Conservation (phyloP, 2,113 vertebrate genomes). For the Fulica atra region DNA sequence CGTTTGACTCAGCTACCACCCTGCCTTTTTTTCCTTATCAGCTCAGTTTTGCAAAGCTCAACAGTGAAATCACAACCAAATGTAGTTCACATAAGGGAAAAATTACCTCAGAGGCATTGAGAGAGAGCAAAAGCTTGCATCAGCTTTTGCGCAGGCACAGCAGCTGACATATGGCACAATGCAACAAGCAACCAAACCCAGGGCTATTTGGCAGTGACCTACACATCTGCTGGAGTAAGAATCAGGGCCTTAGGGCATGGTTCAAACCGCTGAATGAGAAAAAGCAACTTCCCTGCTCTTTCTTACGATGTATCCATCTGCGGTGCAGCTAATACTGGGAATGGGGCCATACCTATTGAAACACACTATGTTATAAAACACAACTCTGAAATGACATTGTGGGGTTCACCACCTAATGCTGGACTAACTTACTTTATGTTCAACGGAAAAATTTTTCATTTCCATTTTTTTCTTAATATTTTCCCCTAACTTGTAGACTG, state of each 20-base stretch:
- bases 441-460: not conserved
- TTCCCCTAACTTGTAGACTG: not conserved
- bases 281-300: not conserved
- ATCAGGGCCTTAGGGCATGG: not conserved
- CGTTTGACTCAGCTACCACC: not conserved
- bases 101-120: not conserved
- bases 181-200: conserved; percentile 16
- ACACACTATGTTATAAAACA: not conserved
- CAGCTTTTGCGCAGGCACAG: not conserved
- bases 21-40: not conserved
- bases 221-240: not conserved
- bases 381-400: not conserved
- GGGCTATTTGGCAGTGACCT: conserved; percentile 28
- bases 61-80: not conserved
- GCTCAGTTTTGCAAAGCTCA: not conserved
- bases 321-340: not conserved
- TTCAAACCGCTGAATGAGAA: not conserved
- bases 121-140: not conserved
- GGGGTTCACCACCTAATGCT: not conserved
- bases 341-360: not conserved
- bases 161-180: conserved; percentile 20
- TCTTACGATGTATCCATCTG: not conserved
- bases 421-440: not conserved
- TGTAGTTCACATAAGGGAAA: not conserved
- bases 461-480: not conserved